Evolutionary conservation across 2,888 invertebrate genomes (phyloP), one percentile per base, ranked within the genome.

Genomic region (Catocala sponsa): DNA sequence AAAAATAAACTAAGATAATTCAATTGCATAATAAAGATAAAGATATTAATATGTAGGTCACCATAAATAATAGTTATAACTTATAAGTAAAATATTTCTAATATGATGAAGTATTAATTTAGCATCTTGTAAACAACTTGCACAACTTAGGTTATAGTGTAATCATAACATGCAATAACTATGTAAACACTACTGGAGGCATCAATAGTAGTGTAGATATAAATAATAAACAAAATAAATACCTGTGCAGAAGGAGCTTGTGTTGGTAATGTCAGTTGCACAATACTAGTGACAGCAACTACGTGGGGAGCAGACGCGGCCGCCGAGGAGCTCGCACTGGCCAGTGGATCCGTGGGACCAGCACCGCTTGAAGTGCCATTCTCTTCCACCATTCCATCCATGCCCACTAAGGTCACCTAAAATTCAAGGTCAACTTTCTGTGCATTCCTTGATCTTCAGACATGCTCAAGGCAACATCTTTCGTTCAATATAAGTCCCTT

Each of bases 341-440:
- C 79, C 84, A 94, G 81, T 59, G 90, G 86, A 73, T 94, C 94
- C 67, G 84, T 78, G 60, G 90, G 84, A 72, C 91, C 91, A 72
- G 89, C 87, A 73, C 91, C 89, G 71, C 89, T 88, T 76, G 90
- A 85, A 75, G 92, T 91, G 83, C 97, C 97, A 92, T 98, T 98
- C 96, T 98, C 98, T 95, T 98, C 98, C 94, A 98, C 98, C 97
- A 98, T 97, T 95, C 97, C 97, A 95, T 98, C 98, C 98, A 98
- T 98, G 96, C 95, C 95, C 89, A 90, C 88, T 87, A 87, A 88
- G 89, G 95, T 95, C 95, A 96, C 96, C 96, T 96, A 95, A 91
- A 94, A 95, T 94, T 95, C 95, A 95, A 94, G 93, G 93, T 92
- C 94, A 91, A 88, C 90, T 84, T 82, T 90, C 89, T 89, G 87